Conservation (phyloP, 2,797 vertebrate species). For the Ceryle rudis region DNA sequence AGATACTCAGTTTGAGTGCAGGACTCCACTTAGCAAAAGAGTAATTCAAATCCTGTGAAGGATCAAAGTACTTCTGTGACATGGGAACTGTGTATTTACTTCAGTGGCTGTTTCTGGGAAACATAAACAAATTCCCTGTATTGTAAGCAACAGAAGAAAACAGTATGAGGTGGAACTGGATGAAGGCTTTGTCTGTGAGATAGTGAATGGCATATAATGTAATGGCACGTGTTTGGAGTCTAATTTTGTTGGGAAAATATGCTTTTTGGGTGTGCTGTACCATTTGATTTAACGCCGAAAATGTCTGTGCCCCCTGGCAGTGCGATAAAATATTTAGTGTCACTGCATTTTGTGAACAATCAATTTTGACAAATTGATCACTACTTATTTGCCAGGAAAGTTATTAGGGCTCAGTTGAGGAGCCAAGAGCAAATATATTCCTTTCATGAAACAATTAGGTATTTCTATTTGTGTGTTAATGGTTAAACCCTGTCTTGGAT, state of each 20-base stretch:
- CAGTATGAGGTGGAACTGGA: background rate
- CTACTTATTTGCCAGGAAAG: slow-evolving; percentile 39
- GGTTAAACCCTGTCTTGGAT: slow-evolving; percentile 18
- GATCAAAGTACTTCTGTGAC: background rate
- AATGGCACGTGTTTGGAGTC: background rate
- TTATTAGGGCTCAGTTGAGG: background rate
- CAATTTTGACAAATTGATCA: slow-evolving; percentile 54
- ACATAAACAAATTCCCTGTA: background rate
- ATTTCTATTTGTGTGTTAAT: slow-evolving; percentile 5
- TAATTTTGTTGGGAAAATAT: background rate
- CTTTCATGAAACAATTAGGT: slow-evolving; percentile 28
- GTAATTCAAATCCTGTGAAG: slow-evolving; percentile 10
- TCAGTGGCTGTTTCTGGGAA: background rate
- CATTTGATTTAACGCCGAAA: background rate
- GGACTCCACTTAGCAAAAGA: background rate
- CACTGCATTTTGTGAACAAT: background rate
- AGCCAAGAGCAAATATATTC: slow-evolving; percentile 48
- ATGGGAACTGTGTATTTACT: background rate
- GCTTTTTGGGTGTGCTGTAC: background rate
- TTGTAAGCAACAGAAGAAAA: slow-evolving; percentile 50
- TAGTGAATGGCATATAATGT: background rate
- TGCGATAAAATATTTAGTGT: background rate
- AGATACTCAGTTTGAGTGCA: background rate
- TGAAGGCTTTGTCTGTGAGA: background rate
- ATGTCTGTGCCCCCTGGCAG: background rate